Percentiles rank a stretch among this genome's conserved stretches.
Conservation (phyloP, 1,140 invertebrate species). For the Chironomus tepperi region DNA sequence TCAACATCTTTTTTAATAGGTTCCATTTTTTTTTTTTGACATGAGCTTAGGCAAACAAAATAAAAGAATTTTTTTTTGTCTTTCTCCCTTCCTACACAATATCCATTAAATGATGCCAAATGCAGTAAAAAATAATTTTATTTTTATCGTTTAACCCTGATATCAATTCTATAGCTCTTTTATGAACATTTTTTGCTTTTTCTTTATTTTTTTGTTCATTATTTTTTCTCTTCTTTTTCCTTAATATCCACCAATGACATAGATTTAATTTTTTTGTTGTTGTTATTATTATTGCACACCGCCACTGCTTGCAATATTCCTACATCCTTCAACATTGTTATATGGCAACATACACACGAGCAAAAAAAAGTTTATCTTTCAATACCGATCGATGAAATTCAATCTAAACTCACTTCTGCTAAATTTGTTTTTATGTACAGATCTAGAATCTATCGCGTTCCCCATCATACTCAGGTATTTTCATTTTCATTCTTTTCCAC, state of each 20-base stretch:
- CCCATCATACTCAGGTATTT: neutral
- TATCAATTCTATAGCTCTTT: neutral
- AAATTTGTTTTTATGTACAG: neutral
- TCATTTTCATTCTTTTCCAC: neutral
- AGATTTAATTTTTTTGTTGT: neutral
- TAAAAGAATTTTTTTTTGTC: neutral
- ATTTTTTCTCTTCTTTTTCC: neutral
- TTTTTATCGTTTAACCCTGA: slow-evolving; percentile 3
- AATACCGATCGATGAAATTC: slow-evolving; percentile 12
- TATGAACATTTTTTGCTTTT: neutral
- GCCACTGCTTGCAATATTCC: neutral
- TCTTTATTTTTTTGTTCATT: neutral
- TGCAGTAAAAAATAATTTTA: slow-evolving; percentile 15
- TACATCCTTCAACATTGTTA: neutral
- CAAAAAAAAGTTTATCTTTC: slow-evolving; percentile 1
- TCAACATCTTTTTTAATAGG: neutral
- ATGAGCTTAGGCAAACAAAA: neutral
- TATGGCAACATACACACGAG: neutral
- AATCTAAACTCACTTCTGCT: slow-evolving; percentile 6
- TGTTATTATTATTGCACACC: no score
- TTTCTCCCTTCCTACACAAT: no score
- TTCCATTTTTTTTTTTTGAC: neutral
- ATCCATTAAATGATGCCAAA: neutral
- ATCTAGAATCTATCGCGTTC: neutral
- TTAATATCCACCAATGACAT: neutral